A percentile compares a stretch with the other conserved stretches of the same genome.
phyloP scores from a whole-genome alignment of 2,888 invertebrate genomes.

The Rhyacophila evoluta region DNA sequence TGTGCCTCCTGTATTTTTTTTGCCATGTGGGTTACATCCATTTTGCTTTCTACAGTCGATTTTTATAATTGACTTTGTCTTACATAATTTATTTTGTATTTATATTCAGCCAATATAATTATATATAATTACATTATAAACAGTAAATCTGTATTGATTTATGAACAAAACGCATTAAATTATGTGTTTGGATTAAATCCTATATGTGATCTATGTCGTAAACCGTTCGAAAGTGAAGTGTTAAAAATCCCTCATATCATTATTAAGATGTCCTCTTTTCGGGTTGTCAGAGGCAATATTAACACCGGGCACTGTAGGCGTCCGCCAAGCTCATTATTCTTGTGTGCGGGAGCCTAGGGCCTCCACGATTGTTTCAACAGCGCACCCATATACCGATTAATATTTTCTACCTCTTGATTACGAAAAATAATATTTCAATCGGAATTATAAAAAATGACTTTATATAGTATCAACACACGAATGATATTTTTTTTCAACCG shows the following conservation, averaged over 20 bases:
- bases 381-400: neutral
- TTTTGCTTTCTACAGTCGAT: too few relatives aligned
- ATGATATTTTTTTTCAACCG: neutral
- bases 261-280: slow-evolving; percentile 14
- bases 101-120: too few relatives aligned
- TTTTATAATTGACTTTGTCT: too few relatives aligned
- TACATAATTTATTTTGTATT: too few relatives aligned
- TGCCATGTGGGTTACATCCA: too few relatives aligned
- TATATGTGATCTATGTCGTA: too few relatives aligned
- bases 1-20: too few relatives aligned
- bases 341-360: slow-evolving; percentile 2
- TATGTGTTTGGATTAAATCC: too few relatives aligned
- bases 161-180: too few relatives aligned
- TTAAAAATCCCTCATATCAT: neutral
- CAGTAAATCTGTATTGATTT: too few relatives aligned
- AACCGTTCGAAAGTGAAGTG: too few relatives aligned
- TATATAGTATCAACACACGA: neutral
- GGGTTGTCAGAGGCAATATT: neutral
- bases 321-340: slow-evolving; percentile 1
- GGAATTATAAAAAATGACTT: slow-evolving; percentile 9
- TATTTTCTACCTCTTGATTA: slow-evolving; percentile 8
- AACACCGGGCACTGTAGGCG: neutral
- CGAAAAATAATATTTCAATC: slow-evolving; percentile 14
- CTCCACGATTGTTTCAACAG: neutral
- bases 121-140: too few relatives aligned